A percentile compares a stretch with the other conserved stretches of the same genome.
Evolutionary conservation across 2,888 invertebrate genomes (phyloP).

Genomic region (Drosophila borealis): DNA sequence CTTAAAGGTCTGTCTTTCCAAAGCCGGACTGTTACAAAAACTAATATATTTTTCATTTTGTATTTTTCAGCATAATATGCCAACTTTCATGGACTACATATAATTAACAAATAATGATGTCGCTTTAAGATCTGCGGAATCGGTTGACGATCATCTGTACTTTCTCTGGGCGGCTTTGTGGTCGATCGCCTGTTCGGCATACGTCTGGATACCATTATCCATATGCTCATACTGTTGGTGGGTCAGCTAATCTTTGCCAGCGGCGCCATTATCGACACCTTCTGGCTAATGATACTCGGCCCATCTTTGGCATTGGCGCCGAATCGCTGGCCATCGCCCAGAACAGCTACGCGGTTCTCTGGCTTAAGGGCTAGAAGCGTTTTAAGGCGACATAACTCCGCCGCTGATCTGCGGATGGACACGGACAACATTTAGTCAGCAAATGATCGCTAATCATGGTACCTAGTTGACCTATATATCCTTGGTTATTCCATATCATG

Average conservation of each 20-base stretch:
- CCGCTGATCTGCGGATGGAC: too few species aligned
- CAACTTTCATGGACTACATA: too few species aligned
- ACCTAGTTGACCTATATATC: too few species aligned
- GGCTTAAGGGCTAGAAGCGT: conserved; percentile 97
- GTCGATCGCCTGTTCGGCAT: conserved; percentile 98
- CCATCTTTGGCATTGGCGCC: conserved; percentile 83
- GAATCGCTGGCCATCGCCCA: conserved; percentile 98
- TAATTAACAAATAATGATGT: too few species aligned
- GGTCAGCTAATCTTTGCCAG: conserved; percentile 96
- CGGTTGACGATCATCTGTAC: conserved; percentile 95
- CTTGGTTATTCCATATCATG: too few species aligned
- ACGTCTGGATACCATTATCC: conserved; percentile 95
- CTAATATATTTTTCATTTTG: too few species aligned
- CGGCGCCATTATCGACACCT: conserved; percentile 92
- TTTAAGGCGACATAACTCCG: too few species aligned
- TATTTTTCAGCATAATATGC: too few species aligned
- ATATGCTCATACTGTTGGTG: conserved; percentile 93
- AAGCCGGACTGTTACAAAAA: too few species aligned
- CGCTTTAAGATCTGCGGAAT: too few species aligned
- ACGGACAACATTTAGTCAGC: conserved; percentile 87
- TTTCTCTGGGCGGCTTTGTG: conserved; percentile 96
- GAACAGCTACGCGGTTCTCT: conserved; percentile 98
- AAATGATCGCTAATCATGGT: too few species aligned
- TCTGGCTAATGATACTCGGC: conserved; percentile 96
- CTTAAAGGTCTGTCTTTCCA: too few species aligned